These are phyloP conservation scores for Elysia crispata DNA, from an alignment of 2,888 invertebrate species.

Conservation along the genomic window DNA sequence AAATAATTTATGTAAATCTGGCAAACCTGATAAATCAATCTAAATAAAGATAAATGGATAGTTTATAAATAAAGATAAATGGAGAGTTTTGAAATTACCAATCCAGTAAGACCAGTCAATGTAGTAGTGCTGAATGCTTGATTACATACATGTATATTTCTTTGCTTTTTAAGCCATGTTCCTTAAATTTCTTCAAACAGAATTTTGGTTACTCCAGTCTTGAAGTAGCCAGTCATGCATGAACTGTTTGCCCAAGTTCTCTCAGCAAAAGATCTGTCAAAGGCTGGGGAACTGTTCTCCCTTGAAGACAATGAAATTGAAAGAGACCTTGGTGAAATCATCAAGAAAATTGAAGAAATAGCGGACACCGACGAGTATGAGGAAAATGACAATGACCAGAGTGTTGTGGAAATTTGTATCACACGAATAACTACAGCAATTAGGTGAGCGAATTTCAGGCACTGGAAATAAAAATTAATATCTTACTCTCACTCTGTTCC, in stretches of 20 bases:
- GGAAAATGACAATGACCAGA: conserved; percentile 93
- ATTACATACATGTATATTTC: too few species aligned
- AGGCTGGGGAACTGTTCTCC: conserved; percentile 93
- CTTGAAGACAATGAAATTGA: conserved; percentile 89
- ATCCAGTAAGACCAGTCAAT: too few species aligned
- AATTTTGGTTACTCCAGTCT: not conserved
- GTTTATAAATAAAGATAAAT: too few species aligned
- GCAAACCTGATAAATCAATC: too few species aligned
- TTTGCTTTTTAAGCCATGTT: too few species aligned
- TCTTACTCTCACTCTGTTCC: too few species aligned
- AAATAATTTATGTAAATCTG: too few species aligned
- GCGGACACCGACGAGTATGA: conserved; percentile 90
- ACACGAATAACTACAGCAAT: conserved; percentile 93
- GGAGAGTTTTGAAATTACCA: too few species aligned
- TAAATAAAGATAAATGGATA: too few species aligned
- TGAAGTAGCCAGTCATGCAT: conserved; percentile 58
- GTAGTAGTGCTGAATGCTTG: too few species aligned
- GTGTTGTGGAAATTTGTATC: conserved; percentile 95
- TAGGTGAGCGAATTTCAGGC: conserved; percentile 78
- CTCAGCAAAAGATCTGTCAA: conserved; percentile 91
- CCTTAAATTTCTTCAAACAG: not conserved
- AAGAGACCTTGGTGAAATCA: conserved; percentile 82
- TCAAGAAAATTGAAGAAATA: conserved; percentile 84
- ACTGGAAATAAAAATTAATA: too few species aligned
- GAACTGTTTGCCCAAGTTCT: conserved; percentile 90